phyloP scores from a whole-genome alignment of 2,888 invertebrate genomes.

The Phragmatobia fuliginosa region DNA sequence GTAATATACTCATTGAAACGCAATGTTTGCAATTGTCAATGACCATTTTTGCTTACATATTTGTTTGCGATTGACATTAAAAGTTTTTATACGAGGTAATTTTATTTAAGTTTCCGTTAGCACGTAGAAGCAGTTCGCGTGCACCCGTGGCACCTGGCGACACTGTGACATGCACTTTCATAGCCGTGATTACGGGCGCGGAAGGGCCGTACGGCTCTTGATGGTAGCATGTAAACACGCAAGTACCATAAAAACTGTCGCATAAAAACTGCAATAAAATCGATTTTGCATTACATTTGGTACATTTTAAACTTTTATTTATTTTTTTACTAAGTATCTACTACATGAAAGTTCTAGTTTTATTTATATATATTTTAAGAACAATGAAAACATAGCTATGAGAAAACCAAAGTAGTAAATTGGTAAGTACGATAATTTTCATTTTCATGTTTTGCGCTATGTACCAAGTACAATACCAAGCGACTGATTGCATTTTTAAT shows the following conservation, averaged over 20 bases:
- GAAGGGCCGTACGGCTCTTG: conserved; percentile 58
- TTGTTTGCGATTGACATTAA: not conserved
- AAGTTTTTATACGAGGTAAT: not conserved
- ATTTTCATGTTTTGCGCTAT: too few relatives aligned
- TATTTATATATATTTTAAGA: not conserved
- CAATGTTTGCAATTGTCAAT: not conserved
- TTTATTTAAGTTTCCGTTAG: not conserved
- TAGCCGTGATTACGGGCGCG: conserved; percentile 60
- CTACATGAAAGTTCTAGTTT: not conserved
- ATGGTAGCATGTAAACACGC: conserved; percentile 62
- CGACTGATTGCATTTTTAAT: too few relatives aligned
- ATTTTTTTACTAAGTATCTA: not conserved
- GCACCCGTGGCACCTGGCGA: conserved; percentile 34
- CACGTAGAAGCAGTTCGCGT: conserved; percentile 23
- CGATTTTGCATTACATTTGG: conserved; percentile 16
- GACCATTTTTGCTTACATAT: not conserved
- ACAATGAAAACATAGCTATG: too few relatives aligned
- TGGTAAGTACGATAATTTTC: not conserved
- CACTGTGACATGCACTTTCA: conserved; percentile 56
- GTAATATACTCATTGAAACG: not conserved
- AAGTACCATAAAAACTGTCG: conserved; percentile 35
- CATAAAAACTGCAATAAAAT: conserved; percentile 48
- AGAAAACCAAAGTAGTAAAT: too few relatives aligned
- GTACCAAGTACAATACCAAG: too few relatives aligned
- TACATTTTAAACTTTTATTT: not conserved